Percentiles rank a stretch among this genome's conserved stretches.
phyloP scores from a whole-genome alignment of 2,797 vertebrate species.

The Silurus lanzhouensis region DNA sequence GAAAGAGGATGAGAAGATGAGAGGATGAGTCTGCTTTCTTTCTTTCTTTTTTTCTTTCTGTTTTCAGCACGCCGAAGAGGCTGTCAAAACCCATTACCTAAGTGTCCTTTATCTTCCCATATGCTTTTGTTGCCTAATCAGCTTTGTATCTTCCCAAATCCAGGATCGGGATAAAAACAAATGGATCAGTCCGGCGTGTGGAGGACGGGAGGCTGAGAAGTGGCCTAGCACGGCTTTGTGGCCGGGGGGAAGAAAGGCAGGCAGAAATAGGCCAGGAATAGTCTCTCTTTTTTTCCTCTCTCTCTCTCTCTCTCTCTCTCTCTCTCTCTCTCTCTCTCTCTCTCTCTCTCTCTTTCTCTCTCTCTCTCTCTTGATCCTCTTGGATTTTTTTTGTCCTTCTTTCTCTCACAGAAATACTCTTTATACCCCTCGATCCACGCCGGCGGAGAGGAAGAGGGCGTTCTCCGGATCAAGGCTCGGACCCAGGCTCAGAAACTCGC shows the following conservation, averaged over 20 bases:
- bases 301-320: slow-evolving; percentile 37
- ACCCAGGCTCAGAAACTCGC: slow-evolving; percentile 62
- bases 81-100: slow-evolving; percentile 85
- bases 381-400: slow-evolving; percentile 49
- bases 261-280: slow-evolving; percentile 54
- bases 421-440: slow-evolving; percentile 73
- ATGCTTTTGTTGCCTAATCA: slow-evolving; percentile 89
- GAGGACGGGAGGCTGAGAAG: slow-evolving; percentile 51
- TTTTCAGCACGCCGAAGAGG: slow-evolving; percentile 71
- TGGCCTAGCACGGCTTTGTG: slow-evolving; percentile 64
- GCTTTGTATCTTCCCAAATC: slow-evolving; percentile 89
- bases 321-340: slow-evolving; percentile 13
- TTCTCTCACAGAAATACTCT: slow-evolving; percentile 71
- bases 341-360: slow-evolving; percentile 15
- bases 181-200: slow-evolving; percentile 73
- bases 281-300: slow-evolving; percentile 19
- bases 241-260: slow-evolving; percentile 56
- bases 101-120: slow-evolving; percentile 83
- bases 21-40: slow-evolving; percentile 58
- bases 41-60: neutral
- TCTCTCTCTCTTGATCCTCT: slow-evolving; percentile 53
- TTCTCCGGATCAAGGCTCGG: slow-evolving; percentile 64
- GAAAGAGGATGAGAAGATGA: slow-evolving; percentile 67
- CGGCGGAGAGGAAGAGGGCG: slow-evolving; percentile 65
- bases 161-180: slow-evolving; percentile 88